A percentile compares a stretch with the other conserved stretches of the same genome.
Evolutionary conservation across 1,140 invertebrate genomes (phyloP).

Genomic region (Rhyacophila brunnea): DNA sequence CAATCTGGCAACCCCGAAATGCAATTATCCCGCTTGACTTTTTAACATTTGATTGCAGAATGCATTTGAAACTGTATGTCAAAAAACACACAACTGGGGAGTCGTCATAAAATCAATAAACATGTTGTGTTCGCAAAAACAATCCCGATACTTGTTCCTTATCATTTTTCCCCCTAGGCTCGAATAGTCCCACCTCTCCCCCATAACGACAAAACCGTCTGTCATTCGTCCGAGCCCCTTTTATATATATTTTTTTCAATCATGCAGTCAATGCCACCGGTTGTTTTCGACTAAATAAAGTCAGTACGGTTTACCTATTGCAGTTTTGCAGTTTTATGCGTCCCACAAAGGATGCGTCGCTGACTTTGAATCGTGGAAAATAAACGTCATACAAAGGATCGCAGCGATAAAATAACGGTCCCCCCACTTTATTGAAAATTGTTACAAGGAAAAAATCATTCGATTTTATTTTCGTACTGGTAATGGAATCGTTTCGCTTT

Average conservation of each 20-base stretch:
- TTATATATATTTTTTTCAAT: constrained; percentile 25
- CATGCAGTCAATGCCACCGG: constrained; percentile 9
- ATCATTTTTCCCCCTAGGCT: not conserved
- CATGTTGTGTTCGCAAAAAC: not conserved
- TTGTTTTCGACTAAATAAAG: constrained; percentile 6
- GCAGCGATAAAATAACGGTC: constrained; percentile 21
- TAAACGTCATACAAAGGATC: constrained; percentile 27
- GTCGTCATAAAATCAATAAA: not conserved
- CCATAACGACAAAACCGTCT: constrained; percentile 17
- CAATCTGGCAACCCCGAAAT: no score
- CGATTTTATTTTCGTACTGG: no score
- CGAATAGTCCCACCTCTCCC: not conserved
- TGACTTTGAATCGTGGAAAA: constrained; percentile 13
- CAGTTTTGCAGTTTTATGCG: not conserved
- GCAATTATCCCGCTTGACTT: no score
- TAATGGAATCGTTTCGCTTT: no score
- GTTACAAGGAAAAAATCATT: constrained; percentile 20
- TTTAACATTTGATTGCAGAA: no score
- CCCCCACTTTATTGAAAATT: constrained; percentile 28
- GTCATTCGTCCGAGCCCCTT: constrained; percentile 5
- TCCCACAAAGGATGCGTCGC: constrained; percentile 3
- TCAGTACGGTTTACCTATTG: constrained; percentile 1
- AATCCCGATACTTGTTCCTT: no score
- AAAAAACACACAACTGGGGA: not conserved
- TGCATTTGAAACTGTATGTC: not conserved